These are phyloP conservation scores for Diploptera punctata DNA, from an alignment of 2,888 invertebrate genomes.

Conservation along the genomic window DNA sequence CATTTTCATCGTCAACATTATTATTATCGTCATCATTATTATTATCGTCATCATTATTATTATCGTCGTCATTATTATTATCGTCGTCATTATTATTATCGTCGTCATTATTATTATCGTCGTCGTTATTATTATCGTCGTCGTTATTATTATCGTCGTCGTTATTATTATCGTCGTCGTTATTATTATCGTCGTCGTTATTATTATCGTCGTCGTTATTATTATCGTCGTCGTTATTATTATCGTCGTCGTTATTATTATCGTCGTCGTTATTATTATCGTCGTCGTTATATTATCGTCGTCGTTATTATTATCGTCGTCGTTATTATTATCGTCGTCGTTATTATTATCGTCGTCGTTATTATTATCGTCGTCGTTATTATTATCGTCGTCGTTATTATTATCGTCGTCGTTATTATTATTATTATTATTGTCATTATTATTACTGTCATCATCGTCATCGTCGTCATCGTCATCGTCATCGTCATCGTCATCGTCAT, in stretches of 20 bases:
- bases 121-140: not conserved
- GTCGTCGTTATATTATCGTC: no score
- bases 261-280: not conserved
- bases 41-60: not conserved
- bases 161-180: not conserved
- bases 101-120: not conserved
- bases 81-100: not conserved
- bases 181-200: not conserved
- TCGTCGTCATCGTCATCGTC: not conserved
- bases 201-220: not conserved
- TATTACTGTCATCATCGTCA: no score
- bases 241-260: not conserved
- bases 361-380: no score
- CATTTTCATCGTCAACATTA: not conserved
- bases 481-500: not conserved
- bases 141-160: not conserved
- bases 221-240: not conserved
- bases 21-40: not conserved
- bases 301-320: not conserved
- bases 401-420: no score
- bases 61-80: not conserved
- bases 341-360: no score
- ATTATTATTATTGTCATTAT: no score
- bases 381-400: no score
- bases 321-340: not conserved